phyloP scores from a whole-genome alignment of 2,797 vertebrate genomes.

The Rousettus madagascariensis region DNA sequence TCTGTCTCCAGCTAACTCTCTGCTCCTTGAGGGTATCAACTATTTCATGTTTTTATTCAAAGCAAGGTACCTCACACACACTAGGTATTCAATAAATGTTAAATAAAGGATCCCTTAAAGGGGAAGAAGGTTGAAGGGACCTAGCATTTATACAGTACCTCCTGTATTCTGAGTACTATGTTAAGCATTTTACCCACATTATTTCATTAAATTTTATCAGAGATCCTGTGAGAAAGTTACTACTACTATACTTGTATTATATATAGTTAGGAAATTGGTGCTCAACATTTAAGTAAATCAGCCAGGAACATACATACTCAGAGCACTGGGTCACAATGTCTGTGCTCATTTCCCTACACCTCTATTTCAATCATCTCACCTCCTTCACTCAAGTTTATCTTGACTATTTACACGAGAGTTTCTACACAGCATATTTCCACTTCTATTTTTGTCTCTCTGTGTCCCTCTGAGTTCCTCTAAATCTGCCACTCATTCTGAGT shows the following conservation, averaged over 20 bases:
- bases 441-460: slow-evolving; percentile 57
- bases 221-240: neutral
- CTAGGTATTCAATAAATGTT: slow-evolving; percentile 29
- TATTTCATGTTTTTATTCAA: slow-evolving; percentile 38
- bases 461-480: neutral
- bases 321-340: neutral
- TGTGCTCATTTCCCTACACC: slow-evolving; percentile 46
- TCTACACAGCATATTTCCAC: slow-evolving; percentile 31
- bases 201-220: slow-evolving; percentile 42
- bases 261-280: slow-evolving; percentile 21
- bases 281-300: neutral
- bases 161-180: neutral
- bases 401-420: slow-evolving; percentile 36
- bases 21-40: neutral
- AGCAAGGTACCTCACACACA: neutral
- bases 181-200: slow-evolving; percentile 43
- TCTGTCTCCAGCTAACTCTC: slow-evolving; percentile 24
- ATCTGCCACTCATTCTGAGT: slow-evolving; percentile 19
- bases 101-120: slow-evolving; percentile 16
- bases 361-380: slow-evolving; percentile 50
- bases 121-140: neutral
- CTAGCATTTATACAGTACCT: slow-evolving; percentile 35
- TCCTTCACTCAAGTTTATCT: slow-evolving; percentile 60
- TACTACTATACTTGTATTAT: neutral
- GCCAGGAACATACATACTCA: slow-evolving; percentile 10